Conservation (phyloP, 2,888 invertebrate species). For the Eupithecia exiguata region DNA sequence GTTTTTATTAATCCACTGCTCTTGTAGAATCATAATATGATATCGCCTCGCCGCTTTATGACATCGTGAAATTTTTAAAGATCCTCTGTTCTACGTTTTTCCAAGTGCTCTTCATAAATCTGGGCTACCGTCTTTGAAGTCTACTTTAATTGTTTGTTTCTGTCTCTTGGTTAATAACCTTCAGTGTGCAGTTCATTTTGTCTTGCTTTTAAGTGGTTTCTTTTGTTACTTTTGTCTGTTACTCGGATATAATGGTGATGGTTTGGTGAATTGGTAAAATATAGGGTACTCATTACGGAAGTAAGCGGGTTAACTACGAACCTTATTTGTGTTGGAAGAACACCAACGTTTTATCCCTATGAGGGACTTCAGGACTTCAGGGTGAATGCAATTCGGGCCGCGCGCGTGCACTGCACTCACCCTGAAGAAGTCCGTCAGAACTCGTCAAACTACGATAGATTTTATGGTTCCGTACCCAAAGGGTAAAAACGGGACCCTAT, state of each 20-base stretch:
- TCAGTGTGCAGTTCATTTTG: conserved; percentile 44
- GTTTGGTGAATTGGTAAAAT: neutral
- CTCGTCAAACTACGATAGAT: too few relatives aligned
- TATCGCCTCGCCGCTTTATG: neutral
- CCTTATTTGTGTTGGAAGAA: too few relatives aligned
- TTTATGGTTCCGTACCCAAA: too few relatives aligned
- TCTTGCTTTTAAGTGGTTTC: conserved; percentile 44
- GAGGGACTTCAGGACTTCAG: too few relatives aligned
- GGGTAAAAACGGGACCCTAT: too few relatives aligned
- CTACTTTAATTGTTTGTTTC: conserved; percentile 29
- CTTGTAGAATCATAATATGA: conserved; percentile 4
- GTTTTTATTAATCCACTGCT: neutral
- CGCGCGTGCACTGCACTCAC: too few relatives aligned
- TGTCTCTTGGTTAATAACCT: conserved; percentile 37
- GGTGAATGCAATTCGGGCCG: too few relatives aligned
- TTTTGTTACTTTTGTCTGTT: neutral
- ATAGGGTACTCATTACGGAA: neutral
- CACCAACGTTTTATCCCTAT: too few relatives aligned
- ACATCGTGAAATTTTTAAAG: neutral
- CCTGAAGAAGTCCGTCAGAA: too few relatives aligned
- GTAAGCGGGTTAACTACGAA: too few relatives aligned
- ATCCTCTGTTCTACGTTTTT: conserved; percentile 15
- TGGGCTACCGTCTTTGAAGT: conserved; percentile 19
- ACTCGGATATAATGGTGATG: conserved; percentile 43
- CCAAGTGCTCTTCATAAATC: conserved; percentile 15